A percentile compares a stretch with the other conserved stretches of the same genome.
phyloP scores from a whole-genome alignment of 53 echinoderm and acorn worm genomes.

The Arbacia lixula region DNA sequence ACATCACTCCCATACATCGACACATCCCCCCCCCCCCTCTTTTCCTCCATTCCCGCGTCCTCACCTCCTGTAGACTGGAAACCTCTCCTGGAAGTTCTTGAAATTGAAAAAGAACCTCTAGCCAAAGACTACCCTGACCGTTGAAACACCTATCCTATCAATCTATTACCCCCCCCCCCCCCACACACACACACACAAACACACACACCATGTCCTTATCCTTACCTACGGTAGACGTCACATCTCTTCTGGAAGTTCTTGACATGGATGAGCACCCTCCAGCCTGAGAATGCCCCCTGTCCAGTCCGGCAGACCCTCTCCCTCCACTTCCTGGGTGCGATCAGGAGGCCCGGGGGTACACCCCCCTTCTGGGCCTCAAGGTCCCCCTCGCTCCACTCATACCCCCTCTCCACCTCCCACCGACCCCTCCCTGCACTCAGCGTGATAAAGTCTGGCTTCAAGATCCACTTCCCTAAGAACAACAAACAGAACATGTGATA shows the following conservation, averaged over 20 bases:
- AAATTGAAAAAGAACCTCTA: too few relatives aligned
- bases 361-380: neutral
- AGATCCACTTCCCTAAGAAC: conserved; percentile 97
- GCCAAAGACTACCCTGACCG: too few relatives aligned
- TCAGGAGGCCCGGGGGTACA: conserved; percentile 42
- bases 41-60: too few relatives aligned
- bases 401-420: conserved; percentile 78
- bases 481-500: too few relatives aligned
- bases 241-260: conserved; percentile 63
- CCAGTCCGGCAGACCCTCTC: conserved; percentile 38
- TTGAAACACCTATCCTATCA: too few relatives aligned
- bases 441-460: conserved; percentile 71
- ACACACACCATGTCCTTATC: too few relatives aligned
- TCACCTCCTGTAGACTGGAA: too few relatives aligned
- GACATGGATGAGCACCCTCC: conserved; percentile 74
- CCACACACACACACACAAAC: too few relatives aligned
- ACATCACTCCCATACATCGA: too few relatives aligned
- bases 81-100: too few relatives aligned
- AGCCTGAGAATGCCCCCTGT: conserved; percentile 66
- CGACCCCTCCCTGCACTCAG: conserved; percentile 65
- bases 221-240: conserved; percentile 87
- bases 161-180: too few relatives aligned
- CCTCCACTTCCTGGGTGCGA: conserved; percentile 82
- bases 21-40: too few relatives aligned
- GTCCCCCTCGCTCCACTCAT: conserved; percentile 73